Percentiles rank a stretch among this genome's conserved stretches.
These are phyloP conservation scores for Trichoplusia ni DNA, from an alignment of 1,140 invertebrate genomes.

Conservation along the genomic window DNA sequence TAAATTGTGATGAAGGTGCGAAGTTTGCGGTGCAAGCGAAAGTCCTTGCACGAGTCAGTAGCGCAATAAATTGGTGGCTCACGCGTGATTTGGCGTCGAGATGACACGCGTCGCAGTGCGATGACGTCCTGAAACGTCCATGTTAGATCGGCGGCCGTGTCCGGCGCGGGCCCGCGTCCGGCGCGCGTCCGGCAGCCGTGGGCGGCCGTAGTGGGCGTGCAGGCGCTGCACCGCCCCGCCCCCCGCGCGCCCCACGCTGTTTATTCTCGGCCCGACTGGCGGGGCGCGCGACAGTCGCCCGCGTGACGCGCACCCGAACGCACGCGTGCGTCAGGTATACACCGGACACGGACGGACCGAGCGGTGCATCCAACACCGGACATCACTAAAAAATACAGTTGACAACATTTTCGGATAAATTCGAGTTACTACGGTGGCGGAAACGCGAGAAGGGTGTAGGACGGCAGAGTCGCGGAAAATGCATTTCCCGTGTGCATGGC, in stretches of 20 bases:
- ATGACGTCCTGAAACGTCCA: constrained; percentile 21
- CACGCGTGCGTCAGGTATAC: constrained; percentile 63
- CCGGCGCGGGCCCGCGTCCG: constrained; percentile 6
- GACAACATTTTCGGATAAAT: constrained; percentile 40
- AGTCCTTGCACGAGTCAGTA: constrained; percentile 7
- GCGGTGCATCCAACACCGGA: constrained; percentile 68
- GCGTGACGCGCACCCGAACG: constrained; percentile 68
- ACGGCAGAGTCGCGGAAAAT: constrained; percentile 65
- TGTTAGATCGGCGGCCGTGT: constrained; percentile 7
- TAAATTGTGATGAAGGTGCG: not conserved
- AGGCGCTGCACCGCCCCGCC: constrained; percentile 64
- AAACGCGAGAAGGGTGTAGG: constrained; percentile 41
- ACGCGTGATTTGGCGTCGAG: constrained; percentile 6
- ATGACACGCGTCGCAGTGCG: constrained; percentile 19
- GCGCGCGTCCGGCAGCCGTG: constrained; percentile 52
- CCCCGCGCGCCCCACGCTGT: constrained; percentile 66
- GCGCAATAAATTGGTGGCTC: constrained; percentile 17
- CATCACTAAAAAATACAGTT: constrained; percentile 55
- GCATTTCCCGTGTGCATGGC: constrained; percentile 76
- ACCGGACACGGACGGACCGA: constrained; percentile 48
- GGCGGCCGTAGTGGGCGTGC: constrained; percentile 66
- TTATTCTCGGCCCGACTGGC: constrained; percentile 74
- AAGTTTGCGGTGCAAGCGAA: not conserved
- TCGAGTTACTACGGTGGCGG: constrained; percentile 29
- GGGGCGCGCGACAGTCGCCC: constrained; percentile 71